Conservation (phyloP, 1,140 invertebrate species). For the Matsumurasca onukii region DNA sequence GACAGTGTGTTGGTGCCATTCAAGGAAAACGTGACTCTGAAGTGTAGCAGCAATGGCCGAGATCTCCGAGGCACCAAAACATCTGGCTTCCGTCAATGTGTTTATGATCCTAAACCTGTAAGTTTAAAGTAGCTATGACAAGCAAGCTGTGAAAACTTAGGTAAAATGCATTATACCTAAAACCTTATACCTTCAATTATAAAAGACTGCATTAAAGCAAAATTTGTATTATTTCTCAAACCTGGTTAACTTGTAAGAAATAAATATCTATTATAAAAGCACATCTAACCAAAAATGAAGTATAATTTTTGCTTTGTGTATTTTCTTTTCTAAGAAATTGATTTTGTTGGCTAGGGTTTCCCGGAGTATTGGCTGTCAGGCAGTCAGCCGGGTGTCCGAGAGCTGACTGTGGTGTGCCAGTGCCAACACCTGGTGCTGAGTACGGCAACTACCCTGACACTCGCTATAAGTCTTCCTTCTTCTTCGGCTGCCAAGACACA, state of each 20-base stretch:
- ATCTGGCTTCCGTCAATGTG: conserved; percentile 86
- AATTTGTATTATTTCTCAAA: too few relatives aligned
- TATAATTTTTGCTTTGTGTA: too few relatives aligned
- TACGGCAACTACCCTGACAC: conserved; percentile 88
- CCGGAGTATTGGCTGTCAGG: conserved; percentile 93
- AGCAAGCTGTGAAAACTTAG: background rate
- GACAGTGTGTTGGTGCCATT: conserved; percentile 83
- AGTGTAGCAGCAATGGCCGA: conserved; percentile 74
- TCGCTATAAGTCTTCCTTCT: conserved; percentile 88
- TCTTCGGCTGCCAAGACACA: conserved; percentile 95
- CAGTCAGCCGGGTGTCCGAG: conserved; percentile 80
- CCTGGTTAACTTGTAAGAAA: too few relatives aligned
- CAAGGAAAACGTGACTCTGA: conserved; percentile 85
- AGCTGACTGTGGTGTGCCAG: conserved; percentile 83
- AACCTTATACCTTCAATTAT: too few relatives aligned
- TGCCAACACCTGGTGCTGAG: conserved; percentile 87
- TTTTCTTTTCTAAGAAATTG: too few relatives aligned
- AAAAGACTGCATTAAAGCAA: too few relatives aligned
- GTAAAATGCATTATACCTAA: too few relatives aligned
- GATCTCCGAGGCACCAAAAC: conserved; percentile 77
- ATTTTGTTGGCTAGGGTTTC: conserved; percentile 59
- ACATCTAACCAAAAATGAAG: too few relatives aligned
- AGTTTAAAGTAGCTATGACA: conserved; percentile 40
- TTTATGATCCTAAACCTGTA: conserved; percentile 89
- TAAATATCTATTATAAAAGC: too few relatives aligned